Evolutionary conservation across 2,113 vertebrate species (phyloP), one percentile per base, ranked within the genome.

Genomic region (Seriola rivoliana): DNA sequence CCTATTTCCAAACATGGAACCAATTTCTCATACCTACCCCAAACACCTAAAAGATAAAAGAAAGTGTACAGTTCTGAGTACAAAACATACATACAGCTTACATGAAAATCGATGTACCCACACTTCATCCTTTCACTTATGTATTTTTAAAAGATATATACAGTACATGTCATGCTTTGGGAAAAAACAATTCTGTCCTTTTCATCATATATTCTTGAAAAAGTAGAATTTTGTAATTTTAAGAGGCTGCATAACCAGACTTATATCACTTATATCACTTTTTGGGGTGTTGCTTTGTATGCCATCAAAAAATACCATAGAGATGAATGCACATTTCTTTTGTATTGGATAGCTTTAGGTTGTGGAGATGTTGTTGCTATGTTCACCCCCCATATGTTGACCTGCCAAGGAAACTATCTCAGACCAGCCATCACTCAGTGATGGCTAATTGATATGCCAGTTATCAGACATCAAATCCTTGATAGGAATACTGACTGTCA

Each of bases 381-480:
- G 19, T 59, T 57, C 3, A 5, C 9, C 23, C 9, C 50, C 0
- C 1, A 16, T 71, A 12, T 63, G 8, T 54, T 59, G 36, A 65
- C 29, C 50, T 44, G 5, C 17, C 25, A n/a, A 58, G 23, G 25
- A 65, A 62, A 54, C n/a, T 23, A 21, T 3, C 11, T 65, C 40
- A 23, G 65, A 57, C 29, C 65, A 80, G 3, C 67, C 40, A n/a
- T 17, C 5, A 55, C 14, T 54, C 44, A 50, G 48, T 38, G 3
- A 4, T 4, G 67, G 72, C 62, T 44, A 67, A 66, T 50, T 86
- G 23, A 71, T 81, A 58, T n/a, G 10, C n/a, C 50, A 70, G 50
- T 85, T 78, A 80, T 63, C 38, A 72, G 65, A 71, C 25, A 70
- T 40, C 4, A 52, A 73, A 66, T 25, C 60, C 72, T 78, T 3